phyloP scores from a whole-genome alignment of 2,113 vertebrate species.

The Paracanthobrama guichenoti region DNA sequence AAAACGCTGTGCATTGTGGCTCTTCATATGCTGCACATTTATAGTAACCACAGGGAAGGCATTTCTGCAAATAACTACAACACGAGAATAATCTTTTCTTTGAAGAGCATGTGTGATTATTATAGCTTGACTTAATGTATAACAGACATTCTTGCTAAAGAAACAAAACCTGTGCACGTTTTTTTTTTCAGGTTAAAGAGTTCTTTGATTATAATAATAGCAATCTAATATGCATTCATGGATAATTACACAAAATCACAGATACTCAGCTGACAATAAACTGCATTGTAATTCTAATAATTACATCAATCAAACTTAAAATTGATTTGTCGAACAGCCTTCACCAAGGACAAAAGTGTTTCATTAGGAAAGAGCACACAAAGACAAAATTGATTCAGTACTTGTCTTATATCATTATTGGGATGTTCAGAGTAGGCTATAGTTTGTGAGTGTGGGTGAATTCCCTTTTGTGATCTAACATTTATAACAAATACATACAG shows the following conservation, averaged over 20 bases:
- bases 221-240: constrained; percentile 15
- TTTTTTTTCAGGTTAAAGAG: neutral
- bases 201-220: neutral
- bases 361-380: constrained; percentile 4
- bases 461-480: no score
- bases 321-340: constrained; percentile 7
- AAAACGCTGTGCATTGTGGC: neutral
- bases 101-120: neutral
- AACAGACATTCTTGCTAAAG: neutral
- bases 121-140: neutral
- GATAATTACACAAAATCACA: constrained; percentile 2
- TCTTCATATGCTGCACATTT: neutral
- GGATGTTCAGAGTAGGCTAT: neutral
- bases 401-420: constrained; percentile 3
- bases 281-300: neutral
- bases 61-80: neutral
- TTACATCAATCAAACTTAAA: constrained; percentile 13
- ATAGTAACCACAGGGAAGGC: neutral
- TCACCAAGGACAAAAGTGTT: constrained; percentile 1
- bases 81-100: neutral
- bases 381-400: neutral
- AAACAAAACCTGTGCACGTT: neutral
- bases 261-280: neutral
- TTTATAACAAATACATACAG: no score
- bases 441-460: neutral